These are phyloP conservation scores for Prunella strophiata DNA, from an alignment of 2,797 vertebrate genomes.

Conservation along the genomic window DNA sequence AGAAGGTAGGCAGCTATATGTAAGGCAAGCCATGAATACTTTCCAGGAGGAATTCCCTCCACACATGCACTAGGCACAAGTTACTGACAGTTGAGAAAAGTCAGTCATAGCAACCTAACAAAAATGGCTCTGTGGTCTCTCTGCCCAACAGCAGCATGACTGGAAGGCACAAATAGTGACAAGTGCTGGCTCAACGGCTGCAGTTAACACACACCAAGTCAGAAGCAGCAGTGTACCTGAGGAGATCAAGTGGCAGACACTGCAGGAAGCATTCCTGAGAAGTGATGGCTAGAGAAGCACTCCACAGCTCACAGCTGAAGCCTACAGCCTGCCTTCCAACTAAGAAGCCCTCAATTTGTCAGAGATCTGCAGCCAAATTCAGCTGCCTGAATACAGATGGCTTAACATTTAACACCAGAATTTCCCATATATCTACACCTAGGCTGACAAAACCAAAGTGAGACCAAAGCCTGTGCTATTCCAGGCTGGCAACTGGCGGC, in stretches of 20 bases:
- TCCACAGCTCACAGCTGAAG: neutral
- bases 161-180: slow-evolving; percentile 2
- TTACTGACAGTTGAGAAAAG: neutral
- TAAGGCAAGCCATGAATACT: neutral
- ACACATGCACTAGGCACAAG: neutral
- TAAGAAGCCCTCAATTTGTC: neutral
- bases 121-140: neutral
- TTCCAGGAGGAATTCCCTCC: neutral
- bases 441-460: rapidly evolving
- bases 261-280: neutral
- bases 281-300: neutral
- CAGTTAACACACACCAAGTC: neutral
- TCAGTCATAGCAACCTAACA: neutral
- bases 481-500: neutral
- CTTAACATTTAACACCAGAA: neutral
- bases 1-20: neutral
- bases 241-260: neutral
- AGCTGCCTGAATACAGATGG: neutral
- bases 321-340: neutral
- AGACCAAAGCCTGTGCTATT: neutral
- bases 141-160: neutral
- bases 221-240: neutral
- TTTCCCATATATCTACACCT: neutral
- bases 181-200: neutral
- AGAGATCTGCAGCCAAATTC: neutral